Percentiles rank a stretch among this genome's conserved stretches.
These are phyloP conservation scores for Galagoides demidoff DNA, from an alignment of 2,797 vertebrate genomes.

Conservation along the genomic window DNA sequence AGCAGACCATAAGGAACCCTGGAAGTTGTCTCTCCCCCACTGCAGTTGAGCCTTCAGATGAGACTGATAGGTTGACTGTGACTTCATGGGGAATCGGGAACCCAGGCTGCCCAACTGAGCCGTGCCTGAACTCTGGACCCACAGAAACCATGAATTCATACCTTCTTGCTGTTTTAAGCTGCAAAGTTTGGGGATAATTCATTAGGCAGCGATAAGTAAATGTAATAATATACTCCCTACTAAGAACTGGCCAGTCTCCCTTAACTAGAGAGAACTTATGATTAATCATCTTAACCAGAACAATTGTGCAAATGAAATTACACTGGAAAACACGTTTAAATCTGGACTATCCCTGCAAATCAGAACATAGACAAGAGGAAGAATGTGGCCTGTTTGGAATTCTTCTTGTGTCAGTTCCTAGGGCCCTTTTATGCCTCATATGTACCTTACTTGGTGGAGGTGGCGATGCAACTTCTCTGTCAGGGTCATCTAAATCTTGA, in stretches of 20 bases:
- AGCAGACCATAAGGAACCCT: background rate
- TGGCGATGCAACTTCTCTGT: no score
- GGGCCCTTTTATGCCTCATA: background rate
- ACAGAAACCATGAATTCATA: background rate
- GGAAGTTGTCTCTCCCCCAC: background rate
- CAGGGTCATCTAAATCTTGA: background rate
- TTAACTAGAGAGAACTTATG: background rate
- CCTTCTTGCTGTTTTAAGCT: background rate
- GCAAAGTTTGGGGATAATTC: background rate
- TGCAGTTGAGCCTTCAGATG: background rate
- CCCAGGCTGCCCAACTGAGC: background rate
- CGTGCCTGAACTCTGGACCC: background rate
- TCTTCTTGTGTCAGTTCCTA: background rate
- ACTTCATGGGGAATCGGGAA: background rate
- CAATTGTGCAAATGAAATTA: background rate
- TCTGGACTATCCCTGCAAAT: background rate
- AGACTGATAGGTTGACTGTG: background rate
- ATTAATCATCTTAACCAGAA: background rate
- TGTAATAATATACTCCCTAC: background rate
- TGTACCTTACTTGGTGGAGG: background rate
- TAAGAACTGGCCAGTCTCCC: background rate
- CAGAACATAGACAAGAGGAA: background rate
- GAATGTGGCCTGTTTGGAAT: background rate
- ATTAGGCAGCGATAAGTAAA: background rate
- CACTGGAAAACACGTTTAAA: background rate